Conservation (phyloP, 2,888 invertebrate species). For the Drosophila subquinaria region DNA sequence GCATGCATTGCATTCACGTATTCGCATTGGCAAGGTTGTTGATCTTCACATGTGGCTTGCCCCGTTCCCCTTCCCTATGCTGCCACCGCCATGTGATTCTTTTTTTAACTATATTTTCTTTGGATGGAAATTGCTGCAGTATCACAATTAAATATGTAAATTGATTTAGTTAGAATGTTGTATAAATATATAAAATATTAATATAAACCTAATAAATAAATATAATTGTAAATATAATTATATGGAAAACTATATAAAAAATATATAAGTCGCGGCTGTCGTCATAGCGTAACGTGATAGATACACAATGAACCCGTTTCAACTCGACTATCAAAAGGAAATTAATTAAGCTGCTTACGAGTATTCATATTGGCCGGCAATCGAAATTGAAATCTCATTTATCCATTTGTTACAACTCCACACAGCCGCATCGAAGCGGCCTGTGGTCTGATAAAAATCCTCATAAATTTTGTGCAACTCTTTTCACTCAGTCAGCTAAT, state of each 20-base stretch:
- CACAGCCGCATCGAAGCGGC: conserved; percentile 11
- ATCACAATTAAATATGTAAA: conserved; percentile 54
- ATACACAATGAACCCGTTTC: conserved; percentile 42
- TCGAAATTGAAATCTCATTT: conserved; percentile 55
- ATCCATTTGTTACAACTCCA: conserved; percentile 11
- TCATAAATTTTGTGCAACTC: conserved; percentile 62
- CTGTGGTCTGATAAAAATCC: conserved; percentile 53
- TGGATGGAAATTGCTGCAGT: conserved; percentile 34
- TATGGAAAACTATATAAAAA: not conserved
- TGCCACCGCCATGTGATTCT: not conserved
- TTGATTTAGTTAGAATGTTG: conserved; percentile 27
- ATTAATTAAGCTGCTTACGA: conserved; percentile 27
- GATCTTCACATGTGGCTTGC: conserved; percentile 72
- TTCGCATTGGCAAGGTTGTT: conserved; percentile 77
- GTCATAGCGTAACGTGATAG: conserved; percentile 2
- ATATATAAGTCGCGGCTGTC: conserved; percentile 1
- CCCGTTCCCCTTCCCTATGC: conserved; percentile 1
- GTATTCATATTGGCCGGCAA: conserved; percentile 36
- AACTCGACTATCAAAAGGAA: conserved; percentile 19
- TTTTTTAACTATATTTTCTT: not conserved
- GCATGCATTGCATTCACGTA: conserved; percentile 68
- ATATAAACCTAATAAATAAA: not conserved
- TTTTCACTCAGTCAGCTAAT: conserved; percentile 56
- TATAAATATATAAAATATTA: conserved; percentile 32
- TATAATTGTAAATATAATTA: not conserved